Percentiles rank a stretch among this genome's conserved stretches.
Conservation (phyloP, 2,888 invertebrate species). For the Athalia circularis region DNA sequence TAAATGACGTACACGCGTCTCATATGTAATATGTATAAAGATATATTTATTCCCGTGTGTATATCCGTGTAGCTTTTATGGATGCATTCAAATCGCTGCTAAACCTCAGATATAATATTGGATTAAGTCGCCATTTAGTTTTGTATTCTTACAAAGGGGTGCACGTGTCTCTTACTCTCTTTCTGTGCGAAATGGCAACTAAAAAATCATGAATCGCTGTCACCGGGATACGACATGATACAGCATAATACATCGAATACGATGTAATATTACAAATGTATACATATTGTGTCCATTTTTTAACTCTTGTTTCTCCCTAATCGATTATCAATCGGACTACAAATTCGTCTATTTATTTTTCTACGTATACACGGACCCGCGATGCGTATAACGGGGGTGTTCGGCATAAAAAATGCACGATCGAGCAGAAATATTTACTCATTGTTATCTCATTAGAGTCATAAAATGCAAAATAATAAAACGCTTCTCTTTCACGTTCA, state of each 20-base stretch:
- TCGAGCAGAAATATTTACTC: background rate
- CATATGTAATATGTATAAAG: constrained; percentile 25
- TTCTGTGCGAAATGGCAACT: background rate
- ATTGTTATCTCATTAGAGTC: background rate
- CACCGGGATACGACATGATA: too few relatives aligned
- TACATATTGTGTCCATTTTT: too few relatives aligned
- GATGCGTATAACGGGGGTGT: too few relatives aligned
- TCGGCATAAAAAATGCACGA: background rate
- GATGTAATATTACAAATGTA: too few relatives aligned
- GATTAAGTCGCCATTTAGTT: constrained; percentile 56
- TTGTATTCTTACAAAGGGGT: constrained; percentile 46
- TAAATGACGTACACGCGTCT: background rate
- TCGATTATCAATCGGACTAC: too few relatives aligned
- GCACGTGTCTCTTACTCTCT: constrained; percentile 7
- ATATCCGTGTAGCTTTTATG: constrained; percentile 15
- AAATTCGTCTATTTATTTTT: too few relatives aligned
- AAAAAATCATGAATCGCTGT: too few relatives aligned
- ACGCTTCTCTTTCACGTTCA: too few relatives aligned
- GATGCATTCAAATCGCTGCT: constrained; percentile 56
- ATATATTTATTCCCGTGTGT: constrained; percentile 46
- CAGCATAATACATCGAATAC: too few relatives aligned
- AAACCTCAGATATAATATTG: constrained; percentile 60
- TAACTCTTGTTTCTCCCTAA: too few relatives aligned
- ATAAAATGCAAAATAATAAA: background rate
- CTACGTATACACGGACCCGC: too few relatives aligned